Evolutionary conservation across 2,888 invertebrate genomes (phyloP).

Genomic region (Cenopis cana): DNA sequence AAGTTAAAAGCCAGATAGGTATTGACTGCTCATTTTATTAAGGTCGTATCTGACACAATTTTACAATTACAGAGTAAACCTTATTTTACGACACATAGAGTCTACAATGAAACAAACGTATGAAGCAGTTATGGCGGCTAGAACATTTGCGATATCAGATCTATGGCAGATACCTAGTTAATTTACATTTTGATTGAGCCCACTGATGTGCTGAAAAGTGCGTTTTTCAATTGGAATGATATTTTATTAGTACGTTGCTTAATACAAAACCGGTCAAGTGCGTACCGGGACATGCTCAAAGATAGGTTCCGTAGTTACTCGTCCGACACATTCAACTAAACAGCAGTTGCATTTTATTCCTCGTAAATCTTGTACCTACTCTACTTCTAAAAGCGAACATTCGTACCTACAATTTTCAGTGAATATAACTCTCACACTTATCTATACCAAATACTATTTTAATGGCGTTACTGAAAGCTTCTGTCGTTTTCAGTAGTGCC

Average conservation of each 20-base stretch:
- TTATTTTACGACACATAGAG: neutral
- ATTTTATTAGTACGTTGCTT: conserved; percentile 1
- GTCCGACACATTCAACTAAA: too few species aligned
- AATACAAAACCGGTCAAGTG: neutral
- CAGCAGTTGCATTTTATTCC: too few species aligned
- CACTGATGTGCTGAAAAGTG: conserved; percentile 45
- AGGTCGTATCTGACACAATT: neutral
- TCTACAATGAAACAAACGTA: neutral
- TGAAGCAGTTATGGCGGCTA: neutral
- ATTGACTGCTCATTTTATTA: neutral
- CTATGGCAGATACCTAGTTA: conserved; percentile 50
- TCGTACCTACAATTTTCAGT: too few species aligned
- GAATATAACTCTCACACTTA: too few species aligned
- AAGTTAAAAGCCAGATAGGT: conserved; percentile 48
- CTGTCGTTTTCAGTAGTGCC: too few species aligned
- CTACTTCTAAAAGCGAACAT: too few species aligned
- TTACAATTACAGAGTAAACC: neutral
- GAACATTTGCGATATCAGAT: conserved; percentile 48
- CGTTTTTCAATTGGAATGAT: conserved; percentile 5
- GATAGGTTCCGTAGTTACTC: too few species aligned
- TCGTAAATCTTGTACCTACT: too few species aligned
- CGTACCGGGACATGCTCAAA: too few species aligned
- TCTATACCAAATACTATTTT: too few species aligned
- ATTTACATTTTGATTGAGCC: conserved; percentile 71
- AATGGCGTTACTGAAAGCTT: too few species aligned